Evolutionary conservation across 2,113 vertebrate genomes (phyloP).

Genomic region (Glaucidium brasilianum): DNA sequence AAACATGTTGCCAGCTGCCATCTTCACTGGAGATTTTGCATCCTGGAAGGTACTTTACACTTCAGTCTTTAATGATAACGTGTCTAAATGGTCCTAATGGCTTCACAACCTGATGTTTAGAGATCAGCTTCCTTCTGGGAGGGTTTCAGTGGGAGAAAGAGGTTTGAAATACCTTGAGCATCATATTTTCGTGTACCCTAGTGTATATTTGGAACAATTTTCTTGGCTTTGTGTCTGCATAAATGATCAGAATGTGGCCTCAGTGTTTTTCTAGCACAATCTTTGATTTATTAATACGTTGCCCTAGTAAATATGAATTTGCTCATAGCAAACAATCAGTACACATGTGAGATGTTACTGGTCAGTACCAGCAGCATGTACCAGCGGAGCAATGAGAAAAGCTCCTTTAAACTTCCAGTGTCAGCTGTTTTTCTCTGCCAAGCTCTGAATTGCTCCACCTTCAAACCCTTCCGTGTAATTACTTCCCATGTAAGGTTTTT

Average conservation of each 20-base stretch:
- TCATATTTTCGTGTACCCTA: background rate
- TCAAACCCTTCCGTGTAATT: background rate
- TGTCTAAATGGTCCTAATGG: background rate
- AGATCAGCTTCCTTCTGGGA: background rate
- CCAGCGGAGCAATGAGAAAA: background rate
- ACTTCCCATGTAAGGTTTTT: slow-evolving; percentile 10
- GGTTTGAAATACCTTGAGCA: background rate
- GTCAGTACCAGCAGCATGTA: background rate
- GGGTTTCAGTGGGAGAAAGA: background rate
- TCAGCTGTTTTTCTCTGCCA: slow-evolving; percentile 31
- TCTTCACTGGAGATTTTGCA: background rate
- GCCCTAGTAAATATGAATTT: background rate
- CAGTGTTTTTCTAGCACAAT: background rate
- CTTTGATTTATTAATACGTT: background rate
- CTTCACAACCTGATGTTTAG: background rate
- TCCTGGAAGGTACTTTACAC: background rate
- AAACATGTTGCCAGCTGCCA: background rate
- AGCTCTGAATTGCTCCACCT: slow-evolving; percentile 29
- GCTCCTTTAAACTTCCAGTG: slow-evolving; percentile 62
- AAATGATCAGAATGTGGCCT: background rate
- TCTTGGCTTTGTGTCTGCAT: background rate
- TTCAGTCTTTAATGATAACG: background rate
- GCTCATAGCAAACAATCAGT: background rate
- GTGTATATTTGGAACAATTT: background rate
- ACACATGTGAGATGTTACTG: background rate